These are phyloP conservation scores for Malurus melanocephalus DNA, from an alignment of 2,113 vertebrate genomes.

Conservation along the genomic window DNA sequence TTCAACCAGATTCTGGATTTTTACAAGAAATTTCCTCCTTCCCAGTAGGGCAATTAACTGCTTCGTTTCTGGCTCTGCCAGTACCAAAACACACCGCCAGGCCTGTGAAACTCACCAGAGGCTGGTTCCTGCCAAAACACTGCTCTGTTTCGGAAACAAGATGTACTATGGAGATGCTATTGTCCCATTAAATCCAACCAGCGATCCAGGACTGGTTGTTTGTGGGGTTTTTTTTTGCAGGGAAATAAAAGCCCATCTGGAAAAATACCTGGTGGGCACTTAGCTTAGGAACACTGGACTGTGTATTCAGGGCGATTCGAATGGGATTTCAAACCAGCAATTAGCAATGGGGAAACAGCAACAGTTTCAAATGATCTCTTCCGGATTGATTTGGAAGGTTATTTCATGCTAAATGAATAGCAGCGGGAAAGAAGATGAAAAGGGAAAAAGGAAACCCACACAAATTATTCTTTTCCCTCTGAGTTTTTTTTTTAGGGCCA, in stretches of 20 bases:
- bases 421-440: conserved; percentile 47
- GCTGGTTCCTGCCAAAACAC: neutral
- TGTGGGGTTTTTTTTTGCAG: neutral
- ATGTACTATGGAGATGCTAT: neutral
- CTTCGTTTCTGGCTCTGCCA: conserved; percentile 58
- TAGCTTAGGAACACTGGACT: neutral
- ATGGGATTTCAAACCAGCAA: conserved; percentile 14
- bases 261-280: conserved; percentile 37
- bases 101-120: neutral
- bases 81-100: neutral
- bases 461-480: conserved; percentile 6
- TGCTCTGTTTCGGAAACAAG: conserved; percentile 1
- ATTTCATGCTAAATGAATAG: conserved; percentile 53
- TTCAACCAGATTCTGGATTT: conserved; percentile 70
- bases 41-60: conserved; percentile 72
- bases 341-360: conserved; percentile 28
- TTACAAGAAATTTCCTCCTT: conserved; percentile 76
- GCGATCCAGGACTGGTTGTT: neutral
- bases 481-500: neutral
- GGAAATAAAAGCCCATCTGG: neutral
- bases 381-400: conserved; percentile 40
- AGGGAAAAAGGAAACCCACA: neutral
- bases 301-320: neutral
- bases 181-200: neutral
- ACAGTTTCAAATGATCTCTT: conserved; percentile 34